Percentiles rank a stretch among this genome's conserved stretches.
These are phyloP conservation scores for Tenodera sinensis DNA, from an alignment of 2,888 invertebrate species.

Conservation along the genomic window DNA sequence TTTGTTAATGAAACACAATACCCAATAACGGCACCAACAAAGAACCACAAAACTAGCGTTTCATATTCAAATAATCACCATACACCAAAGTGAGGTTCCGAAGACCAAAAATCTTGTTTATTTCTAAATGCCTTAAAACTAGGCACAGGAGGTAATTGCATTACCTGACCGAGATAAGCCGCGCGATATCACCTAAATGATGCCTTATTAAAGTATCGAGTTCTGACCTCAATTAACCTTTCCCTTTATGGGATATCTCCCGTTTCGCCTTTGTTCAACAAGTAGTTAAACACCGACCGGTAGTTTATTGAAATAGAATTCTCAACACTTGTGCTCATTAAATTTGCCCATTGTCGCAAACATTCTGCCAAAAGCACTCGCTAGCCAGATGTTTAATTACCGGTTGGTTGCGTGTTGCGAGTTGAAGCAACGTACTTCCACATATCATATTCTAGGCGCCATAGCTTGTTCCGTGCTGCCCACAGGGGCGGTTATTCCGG, in stretches of 20 bases:
- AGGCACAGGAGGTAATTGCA: not conserved
- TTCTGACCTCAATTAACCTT: not conserved
- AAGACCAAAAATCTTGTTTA: not conserved
- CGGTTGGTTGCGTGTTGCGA: not conserved
- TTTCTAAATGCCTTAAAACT: not conserved
- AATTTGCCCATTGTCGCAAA: not conserved
- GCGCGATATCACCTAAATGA: not conserved
- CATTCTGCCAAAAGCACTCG: not conserved
- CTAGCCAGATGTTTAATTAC: not conserved
- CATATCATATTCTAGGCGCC: no score
- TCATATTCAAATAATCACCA: no score
- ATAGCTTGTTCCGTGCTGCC: no score
- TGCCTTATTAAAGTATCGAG: not conserved
- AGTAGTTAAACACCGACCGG: not conserved
- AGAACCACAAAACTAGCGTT: no score
- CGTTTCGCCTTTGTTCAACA: not conserved
- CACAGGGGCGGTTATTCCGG: no score
- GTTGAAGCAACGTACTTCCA: no score
- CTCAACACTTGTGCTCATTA: not conserved
- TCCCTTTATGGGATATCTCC: not conserved
- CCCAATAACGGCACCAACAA: no score
- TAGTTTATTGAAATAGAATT: not conserved
- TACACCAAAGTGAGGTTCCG: no score
- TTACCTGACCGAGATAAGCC: not conserved
- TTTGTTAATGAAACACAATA: no score